Conservation (phyloP, 2,797 vertebrate species). For the Brachyalestes nurse region DNA sequence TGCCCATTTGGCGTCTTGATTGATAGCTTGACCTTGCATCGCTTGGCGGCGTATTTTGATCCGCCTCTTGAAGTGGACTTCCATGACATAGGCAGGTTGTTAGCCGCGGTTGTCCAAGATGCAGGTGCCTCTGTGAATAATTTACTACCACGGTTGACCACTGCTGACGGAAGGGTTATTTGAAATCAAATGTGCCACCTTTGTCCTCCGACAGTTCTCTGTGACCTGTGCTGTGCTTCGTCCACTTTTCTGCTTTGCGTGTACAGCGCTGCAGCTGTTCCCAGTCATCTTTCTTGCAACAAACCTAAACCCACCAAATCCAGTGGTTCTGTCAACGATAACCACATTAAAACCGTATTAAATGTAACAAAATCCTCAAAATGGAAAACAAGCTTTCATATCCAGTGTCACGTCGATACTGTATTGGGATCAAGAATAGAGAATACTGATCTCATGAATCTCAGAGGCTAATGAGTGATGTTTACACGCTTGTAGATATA, state of each 20-base stretch:
- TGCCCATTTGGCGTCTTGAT: slow-evolving; percentile 9
- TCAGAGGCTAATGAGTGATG: too few species aligned
- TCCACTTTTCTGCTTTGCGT: not conserved
- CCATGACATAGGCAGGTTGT: slow-evolving; percentile 57
- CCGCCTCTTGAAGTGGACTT: slow-evolving; percentile 48
- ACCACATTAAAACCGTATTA: too few species aligned
- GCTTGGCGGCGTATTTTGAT: slow-evolving; percentile 55
- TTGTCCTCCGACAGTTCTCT: slow-evolving; percentile 51
- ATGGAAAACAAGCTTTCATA: too few species aligned
- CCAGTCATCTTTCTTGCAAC: not conserved
- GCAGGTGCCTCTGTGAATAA: slow-evolving; percentile 60
- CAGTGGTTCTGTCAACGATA: too few species aligned
- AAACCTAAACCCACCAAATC: not conserved
- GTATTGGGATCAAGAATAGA: too few species aligned
- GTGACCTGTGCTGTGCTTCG: slow-evolving; percentile 31
- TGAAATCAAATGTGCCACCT: slow-evolving; percentile 57
- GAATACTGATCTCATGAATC: too few species aligned
- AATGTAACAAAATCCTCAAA: too few species aligned
- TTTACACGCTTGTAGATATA: too few species aligned
- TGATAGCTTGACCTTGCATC: slow-evolving; percentile 51
- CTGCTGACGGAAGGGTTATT: slow-evolving; percentile 62
- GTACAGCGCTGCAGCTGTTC: not conserved
- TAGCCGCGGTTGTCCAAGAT: slow-evolving; percentile 51
- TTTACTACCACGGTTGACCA: slow-evolving; percentile 60
- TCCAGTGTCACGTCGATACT: too few species aligned